A percentile compares a stretch with the other conserved stretches of the same genome.
Evolutionary conservation across 2,113 vertebrate species (phyloP).

Genomic region (Elephas maximus): DNA sequence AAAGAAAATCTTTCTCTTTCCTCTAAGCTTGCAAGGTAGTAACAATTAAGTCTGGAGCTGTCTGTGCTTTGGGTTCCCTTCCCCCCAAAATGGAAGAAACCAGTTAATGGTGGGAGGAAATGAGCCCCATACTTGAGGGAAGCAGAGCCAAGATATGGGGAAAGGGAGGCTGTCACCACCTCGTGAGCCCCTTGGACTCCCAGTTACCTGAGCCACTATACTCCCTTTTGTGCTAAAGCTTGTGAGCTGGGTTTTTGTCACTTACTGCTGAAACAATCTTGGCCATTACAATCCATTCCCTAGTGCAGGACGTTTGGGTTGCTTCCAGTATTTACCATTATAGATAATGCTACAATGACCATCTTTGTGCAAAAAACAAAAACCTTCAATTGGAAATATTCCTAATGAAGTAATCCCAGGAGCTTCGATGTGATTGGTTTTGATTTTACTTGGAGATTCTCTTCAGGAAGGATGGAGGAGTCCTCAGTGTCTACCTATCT

Average conservation of each 20-base stretch:
- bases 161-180: not conserved
- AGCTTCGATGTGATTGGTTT: not conserved
- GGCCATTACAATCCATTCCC: not conserved
- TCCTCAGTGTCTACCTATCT: not conserved
- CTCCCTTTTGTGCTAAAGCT: not conserved
- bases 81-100: not conserved
- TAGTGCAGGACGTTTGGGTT: not conserved
- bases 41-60: not conserved
- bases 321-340: constrained; percentile 17
- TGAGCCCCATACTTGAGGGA: not conserved
- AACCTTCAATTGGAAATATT: not conserved
- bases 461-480: not conserved
- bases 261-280: constrained; percentile 13
- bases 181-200: not conserved
- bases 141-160: not conserved
- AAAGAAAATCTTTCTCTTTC: not conserved
- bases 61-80: not conserved
- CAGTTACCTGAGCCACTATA: not conserved
- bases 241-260: not conserved
- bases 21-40: not conserved
- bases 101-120: not conserved
- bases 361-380: not conserved
- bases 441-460: not conserved
- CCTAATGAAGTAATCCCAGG: not conserved
- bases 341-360: not conserved